Evolutionary conservation across 2,113 vertebrate species (phyloP), one percentile per base, ranked within the genome.

Genomic region (Oreotrochilus melanogaster): DNA sequence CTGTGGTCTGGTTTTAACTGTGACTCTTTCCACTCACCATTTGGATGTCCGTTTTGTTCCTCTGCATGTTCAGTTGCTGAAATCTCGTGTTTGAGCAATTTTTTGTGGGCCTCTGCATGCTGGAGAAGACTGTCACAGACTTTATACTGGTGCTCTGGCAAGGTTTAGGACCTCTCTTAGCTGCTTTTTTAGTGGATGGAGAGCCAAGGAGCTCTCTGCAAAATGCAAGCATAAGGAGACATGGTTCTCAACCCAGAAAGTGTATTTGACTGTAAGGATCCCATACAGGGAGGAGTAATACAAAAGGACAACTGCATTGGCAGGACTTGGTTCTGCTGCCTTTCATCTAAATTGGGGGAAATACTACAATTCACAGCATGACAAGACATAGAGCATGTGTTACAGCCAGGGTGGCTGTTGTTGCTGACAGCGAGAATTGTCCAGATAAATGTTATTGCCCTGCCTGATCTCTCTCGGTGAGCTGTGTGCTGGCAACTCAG

Each of bases 1-100:
- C 86, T 96, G 95, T 97, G 95, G 96, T 97, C 97, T 97, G 93
- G 75, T 89, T 95, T 97, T 95, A 97, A 97, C 95, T 93, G 95
- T 96, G 97, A 67, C 70, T 93, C 93, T 95, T 96, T 96, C 96
- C 72, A 80, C 81, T 96, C 97, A 81, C 89, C 88, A 88, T 96
- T 97, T 97, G 92, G 89, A 89, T 95, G 92, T 93, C 58, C 3
- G 85, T 92, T 97, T 96, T 92, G 78, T 93, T 96, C 88, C 71
- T 82, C 71, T 86, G 69, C 19, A 37, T 87, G 86, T 91, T 96
- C 8, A 2, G 66, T 97, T 94, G 92, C 78, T 98, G 95, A 97
- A 97, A 95, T 93, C 62, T 95, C 64, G 74, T 14, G 54, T 94
- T 96, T 95, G 92, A 96, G 96, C 78, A 92, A 56, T 35, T 92